Evolutionary conservation across 2,888 invertebrate genomes (phyloP).

Genomic region (Polylopha cassiicola): DNA sequence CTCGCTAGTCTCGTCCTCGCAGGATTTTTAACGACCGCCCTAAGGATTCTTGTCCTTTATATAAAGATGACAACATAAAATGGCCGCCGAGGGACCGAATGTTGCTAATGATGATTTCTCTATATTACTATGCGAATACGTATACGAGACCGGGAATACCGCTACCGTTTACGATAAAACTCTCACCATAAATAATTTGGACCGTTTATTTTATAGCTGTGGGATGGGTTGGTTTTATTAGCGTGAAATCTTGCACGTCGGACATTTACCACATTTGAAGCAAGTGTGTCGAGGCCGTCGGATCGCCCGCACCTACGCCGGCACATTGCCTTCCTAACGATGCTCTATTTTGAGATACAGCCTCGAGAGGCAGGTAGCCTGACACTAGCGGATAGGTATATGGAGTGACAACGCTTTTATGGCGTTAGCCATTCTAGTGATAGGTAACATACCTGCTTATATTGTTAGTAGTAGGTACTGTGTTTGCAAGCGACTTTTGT

Average conservation of each 20-base stretch:
- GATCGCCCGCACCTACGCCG: slow-evolving; percentile 37
- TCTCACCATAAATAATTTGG: background rate
- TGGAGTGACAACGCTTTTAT: background rate
- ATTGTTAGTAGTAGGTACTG: no score
- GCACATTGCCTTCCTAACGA: slow-evolving; percentile 22
- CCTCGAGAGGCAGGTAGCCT: slow-evolving; percentile 1
- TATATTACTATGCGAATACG: no score
- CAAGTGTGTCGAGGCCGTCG: slow-evolving; percentile 41
- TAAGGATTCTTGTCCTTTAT: slow-evolving; percentile 12
- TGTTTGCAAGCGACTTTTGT: no score
- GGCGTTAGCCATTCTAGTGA: no score
- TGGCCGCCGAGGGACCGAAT: no score
- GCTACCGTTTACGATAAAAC: no score
- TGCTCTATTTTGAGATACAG: slow-evolving; percentile 30
- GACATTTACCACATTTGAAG: slow-evolving; percentile 12
- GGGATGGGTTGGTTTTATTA: slow-evolving; percentile 5
- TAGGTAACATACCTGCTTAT: no score
- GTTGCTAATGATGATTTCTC: no score
- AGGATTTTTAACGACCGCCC: slow-evolving; percentile 36
- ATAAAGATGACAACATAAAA: slow-evolving; percentile 1
- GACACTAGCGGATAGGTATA: background rate
- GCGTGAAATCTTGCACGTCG: slow-evolving; percentile 12
- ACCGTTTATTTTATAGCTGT: background rate
- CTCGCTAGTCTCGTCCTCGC: slow-evolving; percentile 59
- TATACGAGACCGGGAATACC: no score